Evolutionary conservation across 2,888 invertebrate genomes (phyloP), one percentile per base, ranked within the genome.

Genomic region (Diaprepes abbreviatus): DNA sequence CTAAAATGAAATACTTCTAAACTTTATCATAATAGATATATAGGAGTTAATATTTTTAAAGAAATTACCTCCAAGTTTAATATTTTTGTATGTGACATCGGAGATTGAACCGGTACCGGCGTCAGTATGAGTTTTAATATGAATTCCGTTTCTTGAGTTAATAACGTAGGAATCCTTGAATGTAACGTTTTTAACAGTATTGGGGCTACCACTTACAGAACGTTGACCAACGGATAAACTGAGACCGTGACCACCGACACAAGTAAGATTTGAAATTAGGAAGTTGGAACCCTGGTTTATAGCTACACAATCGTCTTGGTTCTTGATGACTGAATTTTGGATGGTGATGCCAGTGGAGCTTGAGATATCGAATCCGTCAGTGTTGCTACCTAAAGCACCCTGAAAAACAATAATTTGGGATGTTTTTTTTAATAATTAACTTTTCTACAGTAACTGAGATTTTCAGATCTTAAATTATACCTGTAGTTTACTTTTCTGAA

Each of bases 291-390:
- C 74, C 35, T 74, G 68, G 35, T 75, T 75, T 2, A 75, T 65
- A 28, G 72, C 73, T 10, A 74, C 70, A 31, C 75, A 75, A 28
- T 75, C 74, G 35, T 75, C 75, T 66, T 75, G 74, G 24, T 75
- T 75, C 28, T 73, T 72, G 5, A 75, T 66, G 2, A 58, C 33
- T 5, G 70, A 17, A 48, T 73, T 73, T 24, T 57, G 10, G 12
- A 75, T 52, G 0, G 57, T 31, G 1, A 75, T 33, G 3, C 50
- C 48, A 5, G 48, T 63, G 1, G 65, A 57, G 6, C 35, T 48
- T 5, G 73, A 74, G 10, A 74, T 19, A 19, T 75, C 75, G 35
- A 74, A 72, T 28, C 74, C 74, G 40, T 75, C 75, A 10, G 75
- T 75, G 63, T 75, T 75, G 50, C 73, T 72, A 16, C 75, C 75